Evolutionary conservation across 2,888 invertebrate genomes (phyloP), one percentile per base, ranked within the genome.

Genomic region (Acholoe squamosa): DNA sequence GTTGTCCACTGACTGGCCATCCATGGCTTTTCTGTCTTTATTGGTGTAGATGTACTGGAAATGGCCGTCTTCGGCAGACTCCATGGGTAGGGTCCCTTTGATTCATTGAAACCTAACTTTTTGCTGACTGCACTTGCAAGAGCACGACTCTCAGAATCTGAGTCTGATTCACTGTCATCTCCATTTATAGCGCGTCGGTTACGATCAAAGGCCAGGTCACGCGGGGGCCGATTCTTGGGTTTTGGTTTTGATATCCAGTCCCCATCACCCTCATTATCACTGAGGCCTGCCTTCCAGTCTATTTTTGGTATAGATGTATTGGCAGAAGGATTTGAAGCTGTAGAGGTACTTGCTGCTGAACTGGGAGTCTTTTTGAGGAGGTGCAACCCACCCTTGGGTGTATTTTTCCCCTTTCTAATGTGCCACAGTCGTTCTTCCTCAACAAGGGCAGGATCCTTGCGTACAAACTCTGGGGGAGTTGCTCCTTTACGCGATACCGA

Each of bases 401-500:
- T 80, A 7, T 12, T 0, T 19, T 34, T 33, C 14, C 80, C 80
- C 43, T 25, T 80, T 43, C 33, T 80, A 34, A 25, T 80, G 19
- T 22, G 22, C 80, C 80, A 80, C n/a, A 33, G 12, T 43, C 80
- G 14, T 19, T 80, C 80, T 43, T 80, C n/a, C 33, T 80, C 34
- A 22, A 80, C n/a, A 25, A 43, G 1, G 7, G 19, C 14, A 14
- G 80, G 80, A 43, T 80, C 80, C 33, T 80, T 80, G 14, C 80
- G 33, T 14, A 80, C 22, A 43, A 80, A 80, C 43, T 80, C 34
- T 33, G 54, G 56, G n/a, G 52, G 52, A n/a, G 25, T 22, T 51
- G 52, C 31, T 54, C 54, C 54, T 86, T 33, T 33, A 34, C 34
- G 14, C 7, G 34, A 80, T 22, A 90, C 90, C 1, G 90, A 90